Percentiles rank a stretch among this genome's conserved stretches.
Evolutionary conservation across 2,113 vertebrate genomes (phyloP).

Genomic region (Archocentrus centrarchus): DNA sequence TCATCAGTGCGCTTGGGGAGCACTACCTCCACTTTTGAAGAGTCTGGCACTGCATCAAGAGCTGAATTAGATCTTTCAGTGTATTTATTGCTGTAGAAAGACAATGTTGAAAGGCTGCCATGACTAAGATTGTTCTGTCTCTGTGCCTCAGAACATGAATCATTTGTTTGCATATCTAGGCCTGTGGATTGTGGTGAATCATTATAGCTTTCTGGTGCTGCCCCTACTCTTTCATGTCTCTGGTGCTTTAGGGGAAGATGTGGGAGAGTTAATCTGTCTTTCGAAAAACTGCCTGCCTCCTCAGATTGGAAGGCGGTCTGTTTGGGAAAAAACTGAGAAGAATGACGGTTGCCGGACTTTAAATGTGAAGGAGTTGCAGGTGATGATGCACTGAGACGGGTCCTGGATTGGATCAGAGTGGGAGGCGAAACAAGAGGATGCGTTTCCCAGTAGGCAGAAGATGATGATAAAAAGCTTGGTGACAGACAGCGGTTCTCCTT

Average conservation of each 20-base stretch:
- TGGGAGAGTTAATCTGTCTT: conserved; percentile 56
- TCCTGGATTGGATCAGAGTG: conserved; percentile 27
- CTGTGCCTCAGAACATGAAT: conserved; percentile 40
- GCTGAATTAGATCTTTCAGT: conserved; percentile 32
- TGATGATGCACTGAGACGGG: neutral
- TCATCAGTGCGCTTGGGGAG: conserved; percentile 14
- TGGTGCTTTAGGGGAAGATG: conserved; percentile 55
- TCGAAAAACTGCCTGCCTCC: conserved; percentile 28
- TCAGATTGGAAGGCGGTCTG: conserved; percentile 29
- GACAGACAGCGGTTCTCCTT: conserved; percentile 37
- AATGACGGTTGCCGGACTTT: neutral
- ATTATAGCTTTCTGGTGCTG: conserved; percentile 47
- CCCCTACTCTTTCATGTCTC: conserved; percentile 56
- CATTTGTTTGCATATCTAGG: conserved; percentile 47
- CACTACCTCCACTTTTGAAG: conserved; percentile 19
- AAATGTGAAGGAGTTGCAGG: conserved; percentile 23
- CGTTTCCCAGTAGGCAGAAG: conserved; percentile 65
- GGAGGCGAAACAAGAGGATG: conserved; percentile 52
- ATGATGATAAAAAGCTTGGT: conserved; percentile 50
- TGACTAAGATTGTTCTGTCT: conserved; percentile 45
- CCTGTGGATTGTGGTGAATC: conserved; percentile 47
- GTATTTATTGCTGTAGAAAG: conserved; percentile 34
- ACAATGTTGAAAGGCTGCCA: conserved; percentile 46
- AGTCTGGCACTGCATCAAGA: conserved; percentile 11
- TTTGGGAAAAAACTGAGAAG: conserved; percentile 14